Evolutionary conservation across 1,140 invertebrate genomes (phyloP), one percentile per base, ranked within the genome.

Genomic region (Chrysopa pallens): DNA sequence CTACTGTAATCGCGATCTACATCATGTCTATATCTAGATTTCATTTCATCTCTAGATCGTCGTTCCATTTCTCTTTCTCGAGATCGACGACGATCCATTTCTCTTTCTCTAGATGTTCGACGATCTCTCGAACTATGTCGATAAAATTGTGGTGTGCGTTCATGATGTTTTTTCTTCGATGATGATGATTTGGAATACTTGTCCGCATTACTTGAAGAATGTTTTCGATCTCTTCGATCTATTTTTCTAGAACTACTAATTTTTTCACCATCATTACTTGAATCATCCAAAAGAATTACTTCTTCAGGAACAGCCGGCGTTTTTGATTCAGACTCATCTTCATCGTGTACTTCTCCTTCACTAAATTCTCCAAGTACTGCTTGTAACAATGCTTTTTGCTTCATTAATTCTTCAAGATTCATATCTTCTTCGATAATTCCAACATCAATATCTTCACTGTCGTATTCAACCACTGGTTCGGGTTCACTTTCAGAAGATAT

Each of bases 391-490:
- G 82, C 83, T 63, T 89, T 89, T 59, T 88, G 84, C 52, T 78
- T 78, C 83, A 88, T 88, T 44, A 90, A 61, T 47, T 89, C 85
- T 56, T 89, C 85, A 6, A 89, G 60, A 60, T 89, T 85, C 45
- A 88, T 76, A 50, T 89, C 85, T 54, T 87, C 83, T 58, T 87
- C 83, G 42, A 84, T 76, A 23, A 84, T 72, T 6, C 72, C 70
- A 42, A 84, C 70, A 52, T 83, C 78, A 27, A 82, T 67, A 44
- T 68, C 69, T 47, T 75, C 81, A 47, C 78, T 83, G 48, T 78
- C 78, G 48, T 74, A 73, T 55, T 84, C 81, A 42, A 76, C 68
- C 2, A 33, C n/a, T 51, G 78, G 55, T 46, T 71, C 72, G 45
- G 71, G 70, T 43, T 70, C 69, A 33, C 73, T 75, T 48, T 74